A percentile compares a stretch with the other conserved stretches of the same genome.
Evolutionary conservation across 2,113 vertebrate genomes (phyloP).

Genomic region (Misgurnus mizolepis): DNA sequence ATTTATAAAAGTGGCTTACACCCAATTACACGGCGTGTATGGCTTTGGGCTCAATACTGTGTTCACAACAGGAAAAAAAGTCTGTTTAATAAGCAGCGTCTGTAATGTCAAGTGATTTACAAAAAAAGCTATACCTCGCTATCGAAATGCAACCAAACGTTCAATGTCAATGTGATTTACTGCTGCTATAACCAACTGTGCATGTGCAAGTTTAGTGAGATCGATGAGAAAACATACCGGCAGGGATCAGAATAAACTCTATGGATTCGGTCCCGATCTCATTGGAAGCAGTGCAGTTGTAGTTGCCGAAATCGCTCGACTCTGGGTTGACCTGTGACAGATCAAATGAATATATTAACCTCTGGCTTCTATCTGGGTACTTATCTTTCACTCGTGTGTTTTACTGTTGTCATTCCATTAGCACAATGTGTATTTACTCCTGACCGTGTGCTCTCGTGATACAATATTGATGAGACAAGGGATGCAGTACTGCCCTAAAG

Average conservation of each 20-base stretch:
- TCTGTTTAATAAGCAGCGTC: not conserved
- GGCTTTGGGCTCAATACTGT: not conserved
- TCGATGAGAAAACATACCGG: constrained; percentile 77
- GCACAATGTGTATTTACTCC: constrained; percentile 66
- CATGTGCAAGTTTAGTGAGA: constrained; percentile 19
- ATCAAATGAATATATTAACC: constrained; percentile 42
- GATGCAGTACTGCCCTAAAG: constrained; percentile 44
- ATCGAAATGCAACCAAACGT: not conserved
- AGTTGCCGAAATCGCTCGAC: constrained; percentile 96
- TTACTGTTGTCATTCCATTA: constrained; percentile 62
- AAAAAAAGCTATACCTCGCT: not conserved
- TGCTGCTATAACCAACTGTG: not conserved
- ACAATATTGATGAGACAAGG: constrained; percentile 67
- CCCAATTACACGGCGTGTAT: not conserved
- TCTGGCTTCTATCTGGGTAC: constrained; percentile 20
- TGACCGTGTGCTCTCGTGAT: constrained; percentile 60
- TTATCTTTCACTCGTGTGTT: not conserved
- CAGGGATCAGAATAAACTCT: constrained; percentile 97
- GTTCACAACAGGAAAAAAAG: not conserved
- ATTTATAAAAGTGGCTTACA: not conserved
- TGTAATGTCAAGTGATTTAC: not conserved
- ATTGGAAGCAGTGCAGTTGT: constrained; percentile 95
- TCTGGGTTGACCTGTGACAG: constrained; percentile 86
- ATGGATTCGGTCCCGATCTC: constrained; percentile 94
- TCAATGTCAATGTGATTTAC: constrained; percentile 19